Base-by-base conservation (phyloP, 2,113 vertebrate species). In the Physeter macrocephalus region DNA sequence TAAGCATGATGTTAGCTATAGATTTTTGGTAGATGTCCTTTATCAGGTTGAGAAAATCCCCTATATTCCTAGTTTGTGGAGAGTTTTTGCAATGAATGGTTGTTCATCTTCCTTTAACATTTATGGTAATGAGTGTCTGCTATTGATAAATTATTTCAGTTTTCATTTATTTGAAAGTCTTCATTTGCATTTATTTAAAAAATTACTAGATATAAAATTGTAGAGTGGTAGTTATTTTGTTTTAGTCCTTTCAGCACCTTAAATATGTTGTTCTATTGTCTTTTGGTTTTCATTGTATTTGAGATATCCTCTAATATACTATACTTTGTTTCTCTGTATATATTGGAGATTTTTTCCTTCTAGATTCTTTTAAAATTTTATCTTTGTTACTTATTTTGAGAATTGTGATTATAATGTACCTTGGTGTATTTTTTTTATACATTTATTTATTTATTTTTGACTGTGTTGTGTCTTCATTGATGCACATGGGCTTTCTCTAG, bases 101-200 rank as follows among this genome's bases (percentile, higher is more conserved):
- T 57, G 54, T 57, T 57, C 54, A 21, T 57, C 17, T 88, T 62
- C 7, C 15, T 80, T 66, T 36, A 49, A 67, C 4, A 66, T 41
- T 39, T 34, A 20, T n/a, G 21, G 4, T 18, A 29, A 3, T 66
- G 6, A 90, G 17, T 1, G 0, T 3, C 20, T 75, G 3, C 4
- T 75, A 62, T 61, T 69, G 62, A 93, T 69, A 39, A 9, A 36
- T 69, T 29, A 14, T 62, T 91, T 94, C 15, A 49, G 20, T 29
- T 86, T 67, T 8, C 10, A 14, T 95, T 59, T 29, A 66, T 29
- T 75, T 75, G 43, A 49, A 72, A 64, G 7, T 29, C 2, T 62
- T 90, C 1, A 83, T 61, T 75, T 67, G 14, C 18, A 20, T 95
- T 62, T 46, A 71, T 46, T 89, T 20, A 9, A 31, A 62, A 61